phyloP scores from a whole-genome alignment of 2,797 vertebrate genomes.

The Clarias pachynema region DNA sequence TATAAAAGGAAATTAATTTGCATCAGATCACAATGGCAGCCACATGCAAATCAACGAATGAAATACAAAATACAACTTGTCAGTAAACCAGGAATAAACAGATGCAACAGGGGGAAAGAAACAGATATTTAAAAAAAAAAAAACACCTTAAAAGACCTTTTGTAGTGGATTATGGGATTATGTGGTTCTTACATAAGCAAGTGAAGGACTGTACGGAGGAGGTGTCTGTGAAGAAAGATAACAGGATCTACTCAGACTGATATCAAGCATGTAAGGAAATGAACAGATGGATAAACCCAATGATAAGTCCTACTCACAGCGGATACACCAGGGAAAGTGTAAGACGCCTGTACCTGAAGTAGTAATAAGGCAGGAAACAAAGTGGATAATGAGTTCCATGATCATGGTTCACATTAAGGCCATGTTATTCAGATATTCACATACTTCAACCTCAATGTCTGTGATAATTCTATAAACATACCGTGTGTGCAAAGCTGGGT shows the following conservation, averaged over 20 bases:
- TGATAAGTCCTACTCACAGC: background rate
- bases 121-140: background rate
- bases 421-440: background rate
- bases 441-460: background rate
- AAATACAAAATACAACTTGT: too few species aligned
- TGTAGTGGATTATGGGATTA: slow-evolving; percentile 17
- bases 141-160: background rate
- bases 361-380: background rate
- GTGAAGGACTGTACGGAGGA: slow-evolving; percentile 39
- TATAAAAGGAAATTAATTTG: too few species aligned
- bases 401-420: background rate
- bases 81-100: too few species aligned
- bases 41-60: too few species aligned
- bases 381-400: background rate
- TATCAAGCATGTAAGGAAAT: background rate
- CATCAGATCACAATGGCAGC: too few species aligned
- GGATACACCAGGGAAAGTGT: background rate
- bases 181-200: slow-evolving; percentile 42
- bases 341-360: background rate
- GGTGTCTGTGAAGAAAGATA: slow-evolving; percentile 43
- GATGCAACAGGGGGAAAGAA: background rate
- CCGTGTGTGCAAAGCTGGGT: background rate
- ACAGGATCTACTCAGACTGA: background rate
- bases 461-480: background rate
- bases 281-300: background rate